Evolutionary conservation across 1,140 invertebrate genomes (phyloP).

Genomic region (Brachionus plicatilis): DNA sequence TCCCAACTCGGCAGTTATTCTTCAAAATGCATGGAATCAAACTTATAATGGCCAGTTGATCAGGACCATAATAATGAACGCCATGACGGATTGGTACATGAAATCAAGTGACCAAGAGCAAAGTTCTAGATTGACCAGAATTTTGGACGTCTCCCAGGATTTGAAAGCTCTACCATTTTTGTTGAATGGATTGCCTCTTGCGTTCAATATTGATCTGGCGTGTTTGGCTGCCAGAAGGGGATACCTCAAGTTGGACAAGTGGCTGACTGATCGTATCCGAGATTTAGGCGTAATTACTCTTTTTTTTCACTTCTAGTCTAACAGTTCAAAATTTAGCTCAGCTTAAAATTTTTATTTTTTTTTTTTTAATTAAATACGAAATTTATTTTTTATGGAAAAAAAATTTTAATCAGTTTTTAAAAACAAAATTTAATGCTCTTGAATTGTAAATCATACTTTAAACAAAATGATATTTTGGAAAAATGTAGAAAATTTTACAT

Average conservation of each 20-base stretch:
- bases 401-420: background rate
- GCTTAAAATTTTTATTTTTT: too few relatives aligned
- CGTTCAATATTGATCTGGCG: conserved; percentile 94
- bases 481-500: too few relatives aligned
- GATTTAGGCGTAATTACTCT: conserved; percentile 64
- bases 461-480: too few relatives aligned
- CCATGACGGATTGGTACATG: conserved; percentile 94
- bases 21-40: conserved; percentile 83
- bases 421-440: too few relatives aligned
- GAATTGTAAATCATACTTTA: too few relatives aligned
- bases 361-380: background rate
- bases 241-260: conserved; percentile 96
- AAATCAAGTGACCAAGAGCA: conserved; percentile 71
- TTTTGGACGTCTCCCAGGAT: conserved; percentile 94
- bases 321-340: too few relatives aligned
- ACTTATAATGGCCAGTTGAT: conserved; percentile 55
- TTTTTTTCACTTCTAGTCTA: background rate
- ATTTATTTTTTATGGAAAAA: background rate
- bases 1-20: conserved; percentile 76
- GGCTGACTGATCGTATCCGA: conserved; percentile 89
- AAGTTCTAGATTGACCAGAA: conserved; percentile 73
- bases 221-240: conserved; percentile 90
- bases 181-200: conserved; percentile 83
- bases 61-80: conserved; percentile 79
- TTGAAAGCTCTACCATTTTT: conserved; percentile 80